Evolutionary conservation across 1,140 invertebrate species (phyloP), one percentile per base, ranked within the genome.

Genomic region (Calephelis virginiensis): DNA sequence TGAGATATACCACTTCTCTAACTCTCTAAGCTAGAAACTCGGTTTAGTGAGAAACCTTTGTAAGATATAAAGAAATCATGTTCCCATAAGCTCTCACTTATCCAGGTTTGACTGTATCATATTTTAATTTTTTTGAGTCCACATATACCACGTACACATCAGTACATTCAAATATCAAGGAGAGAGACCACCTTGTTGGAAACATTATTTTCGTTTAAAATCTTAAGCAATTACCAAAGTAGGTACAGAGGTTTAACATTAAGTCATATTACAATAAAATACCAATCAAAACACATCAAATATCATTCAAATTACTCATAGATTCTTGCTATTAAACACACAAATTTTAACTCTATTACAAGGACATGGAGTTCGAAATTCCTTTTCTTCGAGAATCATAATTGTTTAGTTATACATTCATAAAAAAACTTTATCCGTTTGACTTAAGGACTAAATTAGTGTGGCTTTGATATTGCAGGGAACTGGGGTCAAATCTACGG

Each of bases 401-500:
- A 56, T 64, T 45, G 50, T 64, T 28, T 8, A 38, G 4, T 12
- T 13, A n/a, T 45, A 12, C 10, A 17, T 11, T 17, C 12, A 37
- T n/a, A 53, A 28, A 61, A 45, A 12, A 53, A 38, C 46, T 38
- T 13, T 69, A 65, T 37, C 0, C 0, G 8, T 8, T 53, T 6
- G 5, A 1, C 1, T 60, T 68, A 62, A n/a, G 48, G 64, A 48
- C 6, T 43, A 48, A 59, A 61, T 4, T 67, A 8, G 11, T 7
- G 47, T 59, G 10, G 5, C 13, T 12, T 7, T 56, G n/a, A 12
- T 64, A 8, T 17, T 47, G 14, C 56, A 61, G 50, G 53, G 62
- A 56, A 60, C 68, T 65, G 14, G 63, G 73, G 69, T 70, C 73
- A 70, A 61, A 69, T 71, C 73, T 67, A 68, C 49, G 68, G 64